These are phyloP conservation scores for Trimorus sp. DNA, from an alignment of 2,888 invertebrate species.

Conservation along the genomic window DNA sequence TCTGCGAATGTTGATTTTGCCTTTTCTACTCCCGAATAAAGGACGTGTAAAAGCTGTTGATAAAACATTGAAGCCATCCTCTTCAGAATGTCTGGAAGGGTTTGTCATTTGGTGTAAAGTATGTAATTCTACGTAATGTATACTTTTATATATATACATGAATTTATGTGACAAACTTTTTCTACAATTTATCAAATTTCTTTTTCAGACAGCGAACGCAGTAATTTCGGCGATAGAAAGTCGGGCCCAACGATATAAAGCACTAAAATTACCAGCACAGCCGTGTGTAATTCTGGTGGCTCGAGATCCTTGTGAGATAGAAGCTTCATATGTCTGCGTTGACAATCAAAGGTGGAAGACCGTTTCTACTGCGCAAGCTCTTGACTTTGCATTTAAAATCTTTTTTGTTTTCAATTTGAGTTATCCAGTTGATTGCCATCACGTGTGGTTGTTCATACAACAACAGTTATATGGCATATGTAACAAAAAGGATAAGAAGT, in stretches of 20 bases:
- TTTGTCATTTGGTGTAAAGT: conserved; percentile 35
- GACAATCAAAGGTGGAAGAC: not conserved
- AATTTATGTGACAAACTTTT: too few species aligned
- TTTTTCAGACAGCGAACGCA: not conserved
- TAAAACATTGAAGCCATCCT: conserved; percentile 9
- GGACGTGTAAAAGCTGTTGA: conserved; percentile 7
- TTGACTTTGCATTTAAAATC: conserved; percentile 12
- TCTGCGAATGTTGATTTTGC: conserved; percentile 26
- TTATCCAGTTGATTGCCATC: conserved; percentile 1
- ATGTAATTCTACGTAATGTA: not conserved
- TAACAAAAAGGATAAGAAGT: too few species aligned
- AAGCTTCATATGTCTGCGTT: conserved; percentile 13
- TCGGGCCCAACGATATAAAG: not conserved
- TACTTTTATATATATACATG: too few species aligned
- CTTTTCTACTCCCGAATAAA: conserved; percentile 20
- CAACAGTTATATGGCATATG: too few species aligned
- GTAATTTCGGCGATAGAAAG: conserved; percentile 1
- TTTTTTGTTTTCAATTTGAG: conserved; percentile 21
- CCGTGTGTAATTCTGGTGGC: conserved; percentile 28
- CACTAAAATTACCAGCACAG: conserved; percentile 11
- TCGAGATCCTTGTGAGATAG: not conserved
- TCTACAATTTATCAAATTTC: not conserved
- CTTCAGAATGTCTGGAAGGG: conserved; percentile 15
- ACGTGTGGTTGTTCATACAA: too few species aligned
- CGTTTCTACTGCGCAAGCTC: not conserved